Conservation (phyloP, 2,888 invertebrate genomes). For the Scaptomyza parva region DNA sequence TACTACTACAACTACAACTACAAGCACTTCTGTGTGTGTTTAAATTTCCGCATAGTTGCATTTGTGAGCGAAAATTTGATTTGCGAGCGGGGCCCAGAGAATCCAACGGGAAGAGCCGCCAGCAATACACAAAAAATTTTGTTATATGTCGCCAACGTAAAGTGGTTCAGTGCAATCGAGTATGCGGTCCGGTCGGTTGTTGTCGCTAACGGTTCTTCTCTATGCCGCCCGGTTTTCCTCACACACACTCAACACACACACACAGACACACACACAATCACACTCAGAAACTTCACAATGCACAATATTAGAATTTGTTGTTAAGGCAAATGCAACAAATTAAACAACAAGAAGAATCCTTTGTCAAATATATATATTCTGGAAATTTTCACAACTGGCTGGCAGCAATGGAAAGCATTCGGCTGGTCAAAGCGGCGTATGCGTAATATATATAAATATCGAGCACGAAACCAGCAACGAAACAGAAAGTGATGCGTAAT, state of each 20-base stretch:
- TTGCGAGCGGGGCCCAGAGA: constrained; percentile 37
- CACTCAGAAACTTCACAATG: constrained; percentile 19
- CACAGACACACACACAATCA: background rate
- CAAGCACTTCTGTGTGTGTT: constrained; percentile 2
- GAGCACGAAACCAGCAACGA: constrained; percentile 61
- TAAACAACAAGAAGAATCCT: constrained; percentile 4
- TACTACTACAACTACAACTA: background rate
- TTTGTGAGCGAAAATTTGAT: constrained; percentile 38
- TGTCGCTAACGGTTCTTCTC: constrained; percentile 43
- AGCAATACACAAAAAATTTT: constrained; percentile 26
- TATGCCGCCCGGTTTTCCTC: constrained; percentile 36
- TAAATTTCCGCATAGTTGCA: constrained; percentile 60
- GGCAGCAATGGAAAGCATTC: constrained; percentile 23
- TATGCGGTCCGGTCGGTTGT: constrained; percentile 71
- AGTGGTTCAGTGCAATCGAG: constrained; percentile 76
- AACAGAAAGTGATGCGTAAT: constrained; percentile 77
- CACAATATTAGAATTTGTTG: constrained; percentile 1
- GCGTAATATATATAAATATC: constrained; percentile 59
- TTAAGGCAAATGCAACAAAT: background rate
- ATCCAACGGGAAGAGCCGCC: constrained; percentile 57
- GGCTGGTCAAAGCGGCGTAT: constrained; percentile 64
- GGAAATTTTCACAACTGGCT: constrained; percentile 21
- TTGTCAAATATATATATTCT: constrained; percentile 5
- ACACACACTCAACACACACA: background rate
- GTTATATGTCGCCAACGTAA: constrained; percentile 34